phyloP scores from a whole-genome alignment of 2,113 vertebrate genomes.

The Xenus cinereus region DNA sequence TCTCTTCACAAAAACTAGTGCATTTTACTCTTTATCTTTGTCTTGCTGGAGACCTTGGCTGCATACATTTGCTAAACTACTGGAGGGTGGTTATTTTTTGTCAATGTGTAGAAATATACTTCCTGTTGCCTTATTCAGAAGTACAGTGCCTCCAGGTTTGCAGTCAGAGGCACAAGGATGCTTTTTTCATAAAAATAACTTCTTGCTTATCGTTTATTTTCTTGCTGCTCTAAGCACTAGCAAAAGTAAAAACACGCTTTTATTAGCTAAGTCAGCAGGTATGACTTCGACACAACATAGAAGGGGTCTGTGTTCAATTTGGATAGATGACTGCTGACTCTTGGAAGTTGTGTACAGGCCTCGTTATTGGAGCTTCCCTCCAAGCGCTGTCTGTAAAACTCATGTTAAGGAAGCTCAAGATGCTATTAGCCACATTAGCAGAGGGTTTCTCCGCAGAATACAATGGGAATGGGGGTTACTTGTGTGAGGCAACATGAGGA shows the following conservation, averaged over 20 bases:
- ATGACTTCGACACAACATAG: background rate
- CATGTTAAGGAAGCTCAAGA: background rate
- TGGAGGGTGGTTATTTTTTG: background rate
- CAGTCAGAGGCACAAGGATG: background rate
- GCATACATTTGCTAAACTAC: background rate
- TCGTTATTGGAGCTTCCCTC: background rate
- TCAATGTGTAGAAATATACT: background rate
- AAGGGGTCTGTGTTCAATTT: background rate
- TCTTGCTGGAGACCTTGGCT: background rate
- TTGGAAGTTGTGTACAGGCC: background rate
- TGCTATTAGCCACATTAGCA: background rate
- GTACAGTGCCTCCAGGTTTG: background rate
- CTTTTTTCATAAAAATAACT: background rate
- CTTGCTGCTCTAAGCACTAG: background rate
- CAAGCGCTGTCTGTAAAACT: background rate
- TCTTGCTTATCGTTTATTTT: background rate
- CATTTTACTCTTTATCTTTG: background rate
- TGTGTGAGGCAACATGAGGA: background rate
- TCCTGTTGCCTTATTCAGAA: background rate
- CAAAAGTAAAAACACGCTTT: background rate
- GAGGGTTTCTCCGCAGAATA: background rate
- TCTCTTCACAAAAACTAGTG: background rate
- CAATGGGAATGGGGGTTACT: background rate
- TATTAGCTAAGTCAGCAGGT: background rate
- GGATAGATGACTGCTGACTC: background rate